Conservation (phyloP, 2,113 vertebrate genomes). For the Gasterosteus nipponicus region DNA sequence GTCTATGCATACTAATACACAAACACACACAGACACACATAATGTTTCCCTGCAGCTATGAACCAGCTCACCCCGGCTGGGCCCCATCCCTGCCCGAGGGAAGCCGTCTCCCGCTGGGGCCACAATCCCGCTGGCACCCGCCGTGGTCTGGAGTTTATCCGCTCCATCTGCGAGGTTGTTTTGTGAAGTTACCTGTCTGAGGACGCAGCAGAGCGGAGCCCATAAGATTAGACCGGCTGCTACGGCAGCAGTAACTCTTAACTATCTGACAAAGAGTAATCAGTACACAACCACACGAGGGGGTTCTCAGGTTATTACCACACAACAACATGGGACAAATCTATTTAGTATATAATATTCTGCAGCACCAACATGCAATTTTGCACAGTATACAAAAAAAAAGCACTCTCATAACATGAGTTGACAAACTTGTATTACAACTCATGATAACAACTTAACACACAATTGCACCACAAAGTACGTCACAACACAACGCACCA, state of each 20-base stretch:
- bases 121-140: constrained; percentile 43
- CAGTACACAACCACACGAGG: constrained; percentile 32
- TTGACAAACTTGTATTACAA: constrained; percentile 25
- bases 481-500: constrained; percentile 18
- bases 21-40: constrained; percentile 22
- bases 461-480: constrained; percentile 34
- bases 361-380: neutral
- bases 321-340: neutral
- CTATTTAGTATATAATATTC: neutral
- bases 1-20: constrained; percentile 30
- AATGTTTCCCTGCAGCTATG: constrained; percentile 36
- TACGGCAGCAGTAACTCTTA: constrained; percentile 62
- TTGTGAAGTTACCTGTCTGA: constrained; percentile 59
- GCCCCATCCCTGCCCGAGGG: constrained; percentile 58
- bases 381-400: neutral
- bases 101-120: constrained; percentile 58
- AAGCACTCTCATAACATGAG: neutral
- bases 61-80: constrained; percentile 42
- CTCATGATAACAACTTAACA: neutral
- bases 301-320: constrained; percentile 5
- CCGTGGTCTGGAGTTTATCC: constrained; percentile 63
- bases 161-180: constrained; percentile 57
- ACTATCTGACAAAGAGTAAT: constrained; percentile 58
- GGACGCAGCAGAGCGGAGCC: constrained; percentile 45
- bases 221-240: constrained; percentile 64